These are phyloP conservation scores for Stylophora pistillata DNA, from an alignment of 64 coral and sea anemone species.

Conservation along the genomic window DNA sequence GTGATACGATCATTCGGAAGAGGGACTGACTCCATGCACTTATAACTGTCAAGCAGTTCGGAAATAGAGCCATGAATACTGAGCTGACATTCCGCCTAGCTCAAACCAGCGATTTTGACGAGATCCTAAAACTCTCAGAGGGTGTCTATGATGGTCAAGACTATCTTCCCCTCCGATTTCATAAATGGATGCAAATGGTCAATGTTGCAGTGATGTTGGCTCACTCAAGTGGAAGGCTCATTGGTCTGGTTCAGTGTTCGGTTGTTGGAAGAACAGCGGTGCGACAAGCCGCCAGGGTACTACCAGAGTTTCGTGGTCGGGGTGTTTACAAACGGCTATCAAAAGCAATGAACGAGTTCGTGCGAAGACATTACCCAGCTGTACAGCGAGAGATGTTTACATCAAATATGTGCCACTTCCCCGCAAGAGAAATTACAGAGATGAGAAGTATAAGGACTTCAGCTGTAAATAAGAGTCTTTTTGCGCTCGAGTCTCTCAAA, in stretches of 20 bases:
- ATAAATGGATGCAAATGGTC: constrained; percentile 33
- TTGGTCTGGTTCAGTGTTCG: constrained; percentile 4
- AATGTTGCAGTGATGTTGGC: constrained; percentile 35
- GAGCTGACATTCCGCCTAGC: constrained; percentile 24
- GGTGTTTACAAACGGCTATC: neutral
- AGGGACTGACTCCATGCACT: no score
- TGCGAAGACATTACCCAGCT: neutral
- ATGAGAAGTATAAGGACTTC: neutral
- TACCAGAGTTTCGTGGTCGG: constrained; percentile 28
- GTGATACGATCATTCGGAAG: no score
- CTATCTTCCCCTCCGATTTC: constrained; percentile 41
- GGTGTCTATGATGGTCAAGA: constrained; percentile 46
- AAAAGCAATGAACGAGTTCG: neutral
- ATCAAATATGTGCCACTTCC: no score
- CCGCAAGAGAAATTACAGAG: neutral
- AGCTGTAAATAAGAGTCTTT: neutral
- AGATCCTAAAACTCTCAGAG: constrained; percentile 46
- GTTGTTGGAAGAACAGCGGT: constrained; percentile 29
- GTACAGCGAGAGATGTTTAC: neutral
- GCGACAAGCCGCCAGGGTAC: neutral
- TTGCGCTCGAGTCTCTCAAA: neutral
- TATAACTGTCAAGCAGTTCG: no score
- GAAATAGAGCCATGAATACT: neutral
- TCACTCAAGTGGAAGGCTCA: neutral
- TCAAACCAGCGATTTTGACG: constrained; percentile 21